phyloP scores from a whole-genome alignment of 2,113 vertebrate species.

The Oryctolagus cuniculus region mOryCun1.1 NC_091442.1:109988501-109989000 shows the following conservation, averaged over 20 bases:
- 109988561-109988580: not conserved
- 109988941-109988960: too few relatives aligned
- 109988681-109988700: not conserved
- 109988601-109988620: not conserved
- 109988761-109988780: not conserved
- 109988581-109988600: not conserved
- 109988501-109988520: not conserved
- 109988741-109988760: not conserved
- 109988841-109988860: too few relatives aligned
- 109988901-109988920: too few relatives aligned
- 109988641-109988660: not conserved
- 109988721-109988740: not conserved
- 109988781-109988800: not conserved
- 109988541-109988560: not conserved
- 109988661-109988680: not conserved
- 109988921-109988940: too few relatives aligned
- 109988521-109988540: not conserved
- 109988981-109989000: too few relatives aligned
- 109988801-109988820: too few relatives aligned
- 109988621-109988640: rapidly evolving
- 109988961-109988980: too few relatives aligned
- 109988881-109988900: too few relatives aligned
- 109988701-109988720: not conserved
- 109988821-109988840: too few relatives aligned
- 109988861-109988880: too few relatives aligned